Evolutionary conservation across 2,113 vertebrate species (phyloP).

Genomic region (Rhipidura dahli): DNA sequence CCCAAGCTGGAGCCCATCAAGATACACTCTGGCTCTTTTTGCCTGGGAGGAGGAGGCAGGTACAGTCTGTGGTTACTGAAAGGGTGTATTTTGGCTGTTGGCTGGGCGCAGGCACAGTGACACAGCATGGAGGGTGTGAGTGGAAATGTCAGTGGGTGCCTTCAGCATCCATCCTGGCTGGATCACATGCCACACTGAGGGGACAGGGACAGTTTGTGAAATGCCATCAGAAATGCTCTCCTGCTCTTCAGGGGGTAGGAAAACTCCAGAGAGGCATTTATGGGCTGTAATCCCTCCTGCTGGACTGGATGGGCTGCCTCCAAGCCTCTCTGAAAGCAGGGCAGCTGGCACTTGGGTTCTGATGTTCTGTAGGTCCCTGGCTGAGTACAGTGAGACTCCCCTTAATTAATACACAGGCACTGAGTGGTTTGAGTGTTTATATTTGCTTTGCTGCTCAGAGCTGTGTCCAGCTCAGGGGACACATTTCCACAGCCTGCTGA

Average conservation of each 20-base stretch:
- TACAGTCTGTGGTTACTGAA: neutral
- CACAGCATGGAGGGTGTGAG: rapidly evolving
- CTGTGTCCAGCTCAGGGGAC: neutral
- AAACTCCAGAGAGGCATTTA: neutral
- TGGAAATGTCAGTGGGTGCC: rapidly evolving
- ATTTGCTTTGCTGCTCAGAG: neutral
- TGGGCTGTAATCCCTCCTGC: neutral
- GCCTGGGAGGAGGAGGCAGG: neutral
- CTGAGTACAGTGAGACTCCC: neutral
- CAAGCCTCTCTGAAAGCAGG: neutral
- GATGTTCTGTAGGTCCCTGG: neutral
- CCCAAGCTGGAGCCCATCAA: neutral
- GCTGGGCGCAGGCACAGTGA: neutral
- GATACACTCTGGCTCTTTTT: neutral
- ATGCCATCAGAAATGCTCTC: rapidly evolving
- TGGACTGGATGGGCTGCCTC: neutral
- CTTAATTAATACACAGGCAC: neutral
- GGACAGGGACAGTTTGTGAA: neutral
- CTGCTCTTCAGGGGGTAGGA: neutral
- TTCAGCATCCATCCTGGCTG: neutral
- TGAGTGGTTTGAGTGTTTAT: neutral
- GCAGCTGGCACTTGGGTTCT: neutral
- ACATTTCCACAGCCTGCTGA: neutral
- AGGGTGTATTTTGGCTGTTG: neutral
- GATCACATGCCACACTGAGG: neutral